These are phyloP conservation scores for Tachuris rubrigastra DNA, from an alignment of 2,113 vertebrate species.

Conservation along the genomic window DNA sequence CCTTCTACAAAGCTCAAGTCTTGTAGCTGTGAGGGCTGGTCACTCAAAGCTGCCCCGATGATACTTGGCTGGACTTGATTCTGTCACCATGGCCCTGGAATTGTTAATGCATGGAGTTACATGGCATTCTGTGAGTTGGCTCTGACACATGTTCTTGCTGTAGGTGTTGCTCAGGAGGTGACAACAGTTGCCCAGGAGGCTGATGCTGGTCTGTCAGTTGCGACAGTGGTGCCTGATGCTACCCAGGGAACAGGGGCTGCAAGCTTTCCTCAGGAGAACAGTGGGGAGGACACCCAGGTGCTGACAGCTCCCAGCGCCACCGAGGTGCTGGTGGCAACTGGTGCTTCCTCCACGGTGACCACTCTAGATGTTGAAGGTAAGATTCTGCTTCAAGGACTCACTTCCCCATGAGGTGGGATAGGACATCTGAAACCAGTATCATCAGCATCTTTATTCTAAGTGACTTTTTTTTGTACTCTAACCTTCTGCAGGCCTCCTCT, in stretches of 20 bases:
- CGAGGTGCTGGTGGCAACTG: neutral
- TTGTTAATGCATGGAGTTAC: rapidly evolving
- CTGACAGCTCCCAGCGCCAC: neutral
- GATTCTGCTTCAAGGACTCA: neutral
- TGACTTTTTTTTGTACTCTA: neutral
- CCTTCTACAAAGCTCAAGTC: neutral
- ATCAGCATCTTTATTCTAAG: too few relatives aligned
- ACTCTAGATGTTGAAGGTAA: slow-evolving; percentile 47
- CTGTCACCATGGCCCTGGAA: neutral
- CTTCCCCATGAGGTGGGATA: neutral
- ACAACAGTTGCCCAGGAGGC: slow-evolving; percentile 14
- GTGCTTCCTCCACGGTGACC: neutral
- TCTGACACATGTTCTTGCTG: neutral
- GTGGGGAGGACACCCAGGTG: neutral
- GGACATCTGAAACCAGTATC: neutral
- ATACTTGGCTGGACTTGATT: neutral
- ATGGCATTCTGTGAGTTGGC: neutral
- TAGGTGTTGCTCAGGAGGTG: slow-evolving; percentile 58
- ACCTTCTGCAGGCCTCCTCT: neutral
- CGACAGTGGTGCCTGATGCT: neutral
- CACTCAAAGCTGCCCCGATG: neutral
- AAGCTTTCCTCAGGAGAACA: neutral
- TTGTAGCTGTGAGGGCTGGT: rapidly evolving
- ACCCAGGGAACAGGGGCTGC: neutral
- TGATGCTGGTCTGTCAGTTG: neutral